A percentile compares a stretch with the other conserved stretches of the same genome.
phyloP scores from a whole-genome alignment of 2,113 vertebrate species.

The Indri indri region DNA sequence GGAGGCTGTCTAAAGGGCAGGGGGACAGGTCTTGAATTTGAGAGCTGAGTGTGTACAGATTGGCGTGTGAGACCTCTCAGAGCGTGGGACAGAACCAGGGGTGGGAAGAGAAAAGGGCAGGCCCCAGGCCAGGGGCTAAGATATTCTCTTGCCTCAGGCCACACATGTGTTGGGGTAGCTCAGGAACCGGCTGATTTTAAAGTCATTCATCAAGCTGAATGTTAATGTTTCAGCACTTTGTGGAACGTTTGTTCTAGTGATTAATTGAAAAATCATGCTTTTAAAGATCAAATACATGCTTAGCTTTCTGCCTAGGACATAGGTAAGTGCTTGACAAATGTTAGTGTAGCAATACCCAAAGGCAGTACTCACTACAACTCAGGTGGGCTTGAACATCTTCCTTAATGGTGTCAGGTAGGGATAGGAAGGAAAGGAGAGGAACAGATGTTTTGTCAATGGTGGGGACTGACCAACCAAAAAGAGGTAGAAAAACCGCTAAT shows the following conservation, averaged over 20 bases:
- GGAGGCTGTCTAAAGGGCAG: neutral
- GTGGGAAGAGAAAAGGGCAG: neutral
- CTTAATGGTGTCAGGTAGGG: neutral
- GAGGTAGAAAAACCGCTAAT: no score
- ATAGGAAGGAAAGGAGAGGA: no score
- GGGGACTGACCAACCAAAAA: no score
- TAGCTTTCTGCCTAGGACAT: neutral
- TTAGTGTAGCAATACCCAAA: neutral
- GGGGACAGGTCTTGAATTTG: neutral
- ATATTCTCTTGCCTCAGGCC: neutral
- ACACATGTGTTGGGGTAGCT: no score
- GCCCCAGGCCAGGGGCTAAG: neutral
- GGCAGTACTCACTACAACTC: neutral
- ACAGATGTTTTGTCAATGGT: no score
- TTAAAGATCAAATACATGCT: neutral
- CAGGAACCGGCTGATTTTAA: neutral
- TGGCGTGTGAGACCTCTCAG: rapidly evolving
- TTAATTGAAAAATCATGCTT: neutral
- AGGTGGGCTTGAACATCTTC: neutral
- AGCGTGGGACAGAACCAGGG: neutral
- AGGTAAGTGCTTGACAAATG: neutral
- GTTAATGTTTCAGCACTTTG: neutral
- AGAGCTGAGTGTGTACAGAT: neutral
- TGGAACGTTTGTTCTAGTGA: neutral
- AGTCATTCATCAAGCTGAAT: neutral